Percentiles rank a stretch among this genome's conserved stretches.
Conservation (phyloP, 2,888 invertebrate species). For the Pollenia labialis region DNA sequence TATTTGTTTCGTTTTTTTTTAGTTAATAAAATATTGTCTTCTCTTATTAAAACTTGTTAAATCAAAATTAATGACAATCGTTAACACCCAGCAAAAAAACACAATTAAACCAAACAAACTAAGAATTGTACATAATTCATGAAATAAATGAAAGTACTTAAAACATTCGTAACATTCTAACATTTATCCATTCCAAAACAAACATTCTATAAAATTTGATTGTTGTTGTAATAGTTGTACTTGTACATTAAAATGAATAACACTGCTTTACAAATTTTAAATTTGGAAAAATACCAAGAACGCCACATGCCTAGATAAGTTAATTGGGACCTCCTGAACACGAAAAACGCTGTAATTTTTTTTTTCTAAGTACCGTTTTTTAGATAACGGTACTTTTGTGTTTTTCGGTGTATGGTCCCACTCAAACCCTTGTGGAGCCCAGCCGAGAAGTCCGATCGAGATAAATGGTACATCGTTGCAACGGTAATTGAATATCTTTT, state of each 20-base stretch:
- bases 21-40: neutral
- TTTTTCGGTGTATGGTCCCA: too few relatives aligned
- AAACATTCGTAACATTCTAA: conserved; percentile 18
- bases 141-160: conserved; percentile 32
- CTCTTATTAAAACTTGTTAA: neutral
- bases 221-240: neutral
- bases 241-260: conserved; percentile 23
- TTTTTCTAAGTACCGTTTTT: too few relatives aligned
- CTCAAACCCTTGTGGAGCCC: too few relatives aligned
- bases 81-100: neutral
- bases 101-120: neutral
- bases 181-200: neutral
- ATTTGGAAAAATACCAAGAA: too few relatives aligned
- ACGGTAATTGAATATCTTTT: too few relatives aligned
- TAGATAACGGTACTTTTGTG: too few relatives aligned
- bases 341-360: too few relatives aligned
- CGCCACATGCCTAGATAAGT: too few relatives aligned
- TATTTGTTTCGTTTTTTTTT: neutral
- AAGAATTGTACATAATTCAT: conserved; percentile 15
- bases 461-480: too few relatives aligned
- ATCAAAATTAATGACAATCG: conserved; percentile 36
- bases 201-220: neutral
- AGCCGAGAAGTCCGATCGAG: too few relatives aligned
- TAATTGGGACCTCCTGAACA: too few relatives aligned
- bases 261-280: too few relatives aligned